A percentile compares a stretch with the other conserved stretches of the same genome.
Evolutionary conservation across 2,888 invertebrate genomes (phyloP).

Genomic region (Strigamia maritima): DNA sequence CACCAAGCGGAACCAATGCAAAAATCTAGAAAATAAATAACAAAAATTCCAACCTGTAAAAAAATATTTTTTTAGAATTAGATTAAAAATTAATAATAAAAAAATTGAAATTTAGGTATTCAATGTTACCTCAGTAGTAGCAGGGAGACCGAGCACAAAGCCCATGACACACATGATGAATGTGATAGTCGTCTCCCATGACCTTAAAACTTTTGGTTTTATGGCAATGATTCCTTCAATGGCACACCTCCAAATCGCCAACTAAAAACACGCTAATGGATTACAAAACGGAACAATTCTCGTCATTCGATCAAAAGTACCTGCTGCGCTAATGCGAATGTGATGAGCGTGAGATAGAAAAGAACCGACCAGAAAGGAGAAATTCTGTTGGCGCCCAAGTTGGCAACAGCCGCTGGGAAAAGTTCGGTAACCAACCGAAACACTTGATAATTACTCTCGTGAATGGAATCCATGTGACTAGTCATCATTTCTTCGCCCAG

Average conservation of each 20-base stretch:
- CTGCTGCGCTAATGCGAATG: slow-evolving; percentile 84
- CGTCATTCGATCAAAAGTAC: slow-evolving; percentile 48
- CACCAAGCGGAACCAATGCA: slow-evolving; percentile 82
- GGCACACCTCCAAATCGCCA: slow-evolving; percentile 88
- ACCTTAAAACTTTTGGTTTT: slow-evolving; percentile 66
- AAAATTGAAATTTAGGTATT: neutral
- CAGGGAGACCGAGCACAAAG: slow-evolving; percentile 74
- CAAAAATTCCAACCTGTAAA: slow-evolving; percentile 68
- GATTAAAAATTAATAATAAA: neutral
- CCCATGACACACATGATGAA: slow-evolving; percentile 76
- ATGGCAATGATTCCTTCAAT: slow-evolving; percentile 79
- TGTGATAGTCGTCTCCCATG: slow-evolving; percentile 78
- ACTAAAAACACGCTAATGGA: slow-evolving; percentile 50
- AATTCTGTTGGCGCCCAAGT: slow-evolving; percentile 68
- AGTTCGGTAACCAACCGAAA: slow-evolving; percentile 81
- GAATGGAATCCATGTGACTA: slow-evolving; percentile 28
- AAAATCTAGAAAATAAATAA: slow-evolving; percentile 81
- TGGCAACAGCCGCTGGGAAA: slow-evolving; percentile 79
- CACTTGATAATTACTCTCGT: slow-evolving; percentile 64
- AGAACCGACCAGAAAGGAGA: slow-evolving; percentile 86
- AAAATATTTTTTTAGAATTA: neutral
- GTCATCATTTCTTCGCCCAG: slow-evolving; percentile 40
- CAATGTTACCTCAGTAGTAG: slow-evolving; percentile 73
- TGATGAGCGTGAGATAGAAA: slow-evolving; percentile 77
- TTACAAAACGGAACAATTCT: neutral